Evolutionary conservation across 2,888 invertebrate species (phyloP), one percentile per base, ranked within the genome.

Genomic region (Tiphia femorata): DNA sequence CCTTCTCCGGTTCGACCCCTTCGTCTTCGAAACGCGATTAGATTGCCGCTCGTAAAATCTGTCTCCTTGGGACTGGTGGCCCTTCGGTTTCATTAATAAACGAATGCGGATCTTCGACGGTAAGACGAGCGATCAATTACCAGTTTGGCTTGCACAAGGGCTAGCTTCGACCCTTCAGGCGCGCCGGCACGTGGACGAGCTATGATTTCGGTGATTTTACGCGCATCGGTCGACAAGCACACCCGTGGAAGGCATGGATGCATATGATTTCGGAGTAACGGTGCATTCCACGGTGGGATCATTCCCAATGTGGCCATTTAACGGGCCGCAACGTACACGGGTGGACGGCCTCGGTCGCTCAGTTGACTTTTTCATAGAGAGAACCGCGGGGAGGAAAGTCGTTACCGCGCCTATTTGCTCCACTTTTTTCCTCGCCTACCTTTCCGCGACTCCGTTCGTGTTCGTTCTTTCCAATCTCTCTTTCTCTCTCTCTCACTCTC

Each of bases 31-130:
- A 54, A 48, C 37, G 38, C 19, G 42, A 25, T 47, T 59, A 48
- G 49, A 59, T 62, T 62, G 23, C 48, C 41, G n/a, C 47, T 59
- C 55, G 55, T 62, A 56, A 64, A 64, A 62, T 62, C 55, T 55
- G 49, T 48, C 55, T 55, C 47, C 43, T 41, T 10, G n/a, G n/a
- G n/a, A n/a, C n/a, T n/a, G n/a, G n/a, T 5, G 21, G 33, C 37
- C 17, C 47, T 52, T 54, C 42, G 48, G 56, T 50, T 59, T 50
- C 16, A 44, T 48, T 56, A 56, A 53, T 55, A 53, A 59, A 55
- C 37, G 49, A 59, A 49, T 59, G 37, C 42, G 12, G 5, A 12
- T 14, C n/a, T 50, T 6, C 54, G 44, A 4, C 12, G 17, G 21
- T 47, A 49, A 49, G 43, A 51, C 43, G 38, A 40, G 41, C 47